A percentile compares a stretch with the other conserved stretches of the same genome.
Conservation (phyloP, 2,888 invertebrate genomes). For the Strigamia transsilvanica region DNA sequence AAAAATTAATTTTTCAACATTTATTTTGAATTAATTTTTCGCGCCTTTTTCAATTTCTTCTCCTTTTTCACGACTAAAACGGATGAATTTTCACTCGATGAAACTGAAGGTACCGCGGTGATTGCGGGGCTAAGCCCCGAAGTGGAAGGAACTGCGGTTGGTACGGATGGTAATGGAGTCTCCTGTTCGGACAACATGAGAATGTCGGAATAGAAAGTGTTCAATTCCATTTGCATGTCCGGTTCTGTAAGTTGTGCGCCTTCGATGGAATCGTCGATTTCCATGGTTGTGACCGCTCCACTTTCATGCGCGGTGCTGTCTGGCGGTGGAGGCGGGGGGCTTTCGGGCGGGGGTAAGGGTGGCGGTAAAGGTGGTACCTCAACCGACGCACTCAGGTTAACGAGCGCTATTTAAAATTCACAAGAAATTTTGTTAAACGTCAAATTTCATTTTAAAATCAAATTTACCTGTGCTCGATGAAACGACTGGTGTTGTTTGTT, state of each 20-base stretch:
- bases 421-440: too few relatives aligned
- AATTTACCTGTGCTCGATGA: conserved; percentile 9
- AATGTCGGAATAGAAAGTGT: conserved; percentile 46
- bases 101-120: background rate
- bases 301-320: conserved; percentile 57
- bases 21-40: background rate
- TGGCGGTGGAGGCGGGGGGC: conserved; percentile 57
- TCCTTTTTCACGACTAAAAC: conserved; percentile 2
- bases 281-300: conserved; percentile 60
- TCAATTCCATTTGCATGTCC: conserved; percentile 41
- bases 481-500: background rate
- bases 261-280: conserved; percentile 52
- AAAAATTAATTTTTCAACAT: background rate
- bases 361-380: conserved; percentile 54
- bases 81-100: background rate
- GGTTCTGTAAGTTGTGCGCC: background rate
- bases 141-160: background rate
- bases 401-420: background rate
- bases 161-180: background rate
- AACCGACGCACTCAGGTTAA: background rate
- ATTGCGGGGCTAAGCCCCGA: background rate
- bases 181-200: background rate
- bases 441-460: too few relatives aligned
- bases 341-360: conserved; percentile 58
- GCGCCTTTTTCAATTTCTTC: conserved; percentile 58